Percentiles rank a stretch among this genome's conserved stretches.
Evolutionary conservation across 2,797 vertebrate species (phyloP).

Genomic region (Acrocephalus scirpaceus): DNA sequence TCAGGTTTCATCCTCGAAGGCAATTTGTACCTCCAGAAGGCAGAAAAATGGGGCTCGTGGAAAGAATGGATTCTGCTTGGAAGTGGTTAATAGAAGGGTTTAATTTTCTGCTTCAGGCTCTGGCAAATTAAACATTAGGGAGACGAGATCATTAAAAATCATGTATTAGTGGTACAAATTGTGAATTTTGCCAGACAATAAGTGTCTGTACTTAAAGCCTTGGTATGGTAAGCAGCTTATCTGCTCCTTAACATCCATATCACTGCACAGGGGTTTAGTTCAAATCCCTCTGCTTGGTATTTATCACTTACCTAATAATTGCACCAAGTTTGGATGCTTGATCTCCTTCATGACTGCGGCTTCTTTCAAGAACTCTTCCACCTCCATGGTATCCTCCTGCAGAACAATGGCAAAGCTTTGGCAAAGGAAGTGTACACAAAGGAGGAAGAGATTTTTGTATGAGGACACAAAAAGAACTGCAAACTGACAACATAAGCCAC

Average conservation of each 20-base stretch:
- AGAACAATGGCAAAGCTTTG: conserved; percentile 25
- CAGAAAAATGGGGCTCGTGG: neutral
- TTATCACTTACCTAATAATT: conserved; percentile 88
- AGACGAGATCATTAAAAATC: conserved; percentile 22
- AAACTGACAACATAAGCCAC: neutral
- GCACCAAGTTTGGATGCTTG: conserved; percentile 97
- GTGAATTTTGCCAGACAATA: conserved; percentile 31
- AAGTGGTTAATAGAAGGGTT: conserved; percentile 23
- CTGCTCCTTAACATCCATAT: conserved; percentile 23
- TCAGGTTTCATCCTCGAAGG: neutral
- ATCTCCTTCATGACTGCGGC: conserved; percentile 99
- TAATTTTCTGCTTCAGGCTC: conserved; percentile 37
- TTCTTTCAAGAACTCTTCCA: conserved; percentile 98
- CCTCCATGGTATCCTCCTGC: conserved; percentile 99
- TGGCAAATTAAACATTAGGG: conserved; percentile 15
- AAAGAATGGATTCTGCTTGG: neutral
- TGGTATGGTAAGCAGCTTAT: conserved; percentile 25
- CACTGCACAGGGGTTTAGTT: neutral
- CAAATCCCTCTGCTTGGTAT: conserved; percentile 26
- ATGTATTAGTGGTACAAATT: conserved; percentile 30
- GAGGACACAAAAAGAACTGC: neutral
- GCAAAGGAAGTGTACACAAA: neutral
- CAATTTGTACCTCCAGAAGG: neutral
- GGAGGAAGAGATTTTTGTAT: neutral
- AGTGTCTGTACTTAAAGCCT: conserved; percentile 14